These are phyloP conservation scores for Casuarius casuarius DNA, from an alignment of 2,113 vertebrate genomes.

Conservation along the genomic window DNA sequence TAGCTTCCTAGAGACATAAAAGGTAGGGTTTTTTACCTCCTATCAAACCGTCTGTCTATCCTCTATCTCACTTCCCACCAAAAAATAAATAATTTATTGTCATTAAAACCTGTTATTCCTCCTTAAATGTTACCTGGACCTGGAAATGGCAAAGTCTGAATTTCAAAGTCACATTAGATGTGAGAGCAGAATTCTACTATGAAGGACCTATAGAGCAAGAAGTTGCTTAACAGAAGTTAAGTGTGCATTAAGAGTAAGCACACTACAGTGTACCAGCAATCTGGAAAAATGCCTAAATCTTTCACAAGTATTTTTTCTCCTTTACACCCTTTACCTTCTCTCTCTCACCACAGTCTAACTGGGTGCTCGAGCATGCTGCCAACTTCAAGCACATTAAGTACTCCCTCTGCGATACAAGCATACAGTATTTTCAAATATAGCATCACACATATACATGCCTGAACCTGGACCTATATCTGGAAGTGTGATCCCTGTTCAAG, in stretches of 20 bases:
- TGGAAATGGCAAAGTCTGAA: not conserved
- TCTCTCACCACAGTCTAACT: not conserved
- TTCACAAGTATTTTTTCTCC: conserved; percentile 41
- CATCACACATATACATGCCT: not conserved
- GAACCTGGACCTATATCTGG: not conserved
- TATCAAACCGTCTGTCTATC: not conserved
- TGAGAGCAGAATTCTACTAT: not conserved
- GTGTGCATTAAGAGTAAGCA: not conserved
- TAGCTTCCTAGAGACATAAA: not conserved
- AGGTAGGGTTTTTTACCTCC: not conserved
- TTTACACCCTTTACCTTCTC: conserved; percentile 43
- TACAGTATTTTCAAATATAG: conserved; percentile 30
- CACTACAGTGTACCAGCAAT: not conserved
- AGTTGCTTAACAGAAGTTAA: not conserved
- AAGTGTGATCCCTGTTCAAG: not conserved
- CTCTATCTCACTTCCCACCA: not conserved
- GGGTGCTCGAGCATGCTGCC: conserved; percentile 28
- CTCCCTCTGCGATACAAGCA: not conserved
- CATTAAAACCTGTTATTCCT: not conserved
- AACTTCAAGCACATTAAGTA: conserved; percentile 43
- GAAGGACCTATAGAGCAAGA: not conserved
- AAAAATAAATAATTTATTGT: not conserved
- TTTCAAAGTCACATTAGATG: not conserved
- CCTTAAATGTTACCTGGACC: not conserved
- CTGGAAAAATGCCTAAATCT: conserved; percentile 42